Evolutionary conservation across 2,113 vertebrate genomes (phyloP).

Genomic region (Phalacrocorax carbo): DNA sequence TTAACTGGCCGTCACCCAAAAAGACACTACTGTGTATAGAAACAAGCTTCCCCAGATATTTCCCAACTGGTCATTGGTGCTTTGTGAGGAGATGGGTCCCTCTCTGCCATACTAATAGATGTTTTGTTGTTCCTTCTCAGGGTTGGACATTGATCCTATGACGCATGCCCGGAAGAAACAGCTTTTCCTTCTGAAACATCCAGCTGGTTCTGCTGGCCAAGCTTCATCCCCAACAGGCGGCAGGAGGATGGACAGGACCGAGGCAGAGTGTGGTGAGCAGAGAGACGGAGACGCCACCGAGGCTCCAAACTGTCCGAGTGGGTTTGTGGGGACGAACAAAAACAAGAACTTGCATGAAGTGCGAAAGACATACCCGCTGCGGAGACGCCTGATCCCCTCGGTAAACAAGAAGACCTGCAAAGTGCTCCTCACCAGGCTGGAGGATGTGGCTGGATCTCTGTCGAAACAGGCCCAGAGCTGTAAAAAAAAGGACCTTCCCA

Average conservation of each 20-base stretch:
- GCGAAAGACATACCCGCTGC: constrained; percentile 80
- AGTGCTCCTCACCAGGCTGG: constrained; percentile 88
- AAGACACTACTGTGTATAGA: background rate
- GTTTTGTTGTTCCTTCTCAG: constrained; percentile 61
- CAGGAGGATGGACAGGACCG: constrained; percentile 68
- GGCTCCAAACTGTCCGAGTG: background rate
- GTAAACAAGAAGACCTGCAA: constrained; percentile 85
- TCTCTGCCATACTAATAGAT: constrained; percentile 9
- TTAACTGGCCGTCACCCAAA: constrained; percentile 12
- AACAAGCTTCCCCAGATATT: background rate
- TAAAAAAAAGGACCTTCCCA: constrained; percentile 60
- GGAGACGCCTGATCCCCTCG: constrained; percentile 70
- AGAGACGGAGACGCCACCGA: constrained; percentile 22
- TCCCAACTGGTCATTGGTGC: background rate
- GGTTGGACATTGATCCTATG: constrained; percentile 73
- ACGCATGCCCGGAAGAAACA: constrained; percentile 80
- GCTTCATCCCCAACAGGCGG: constrained; percentile 58
- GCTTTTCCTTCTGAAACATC: constrained; percentile 72
- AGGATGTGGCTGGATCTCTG: constrained; percentile 75
- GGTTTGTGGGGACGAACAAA: constrained; percentile 23
- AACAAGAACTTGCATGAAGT: constrained; percentile 52
- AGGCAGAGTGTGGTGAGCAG: constrained; percentile 38
- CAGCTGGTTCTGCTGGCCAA: constrained; percentile 68
- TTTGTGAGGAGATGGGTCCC: background rate
- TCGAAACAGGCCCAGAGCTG: constrained; percentile 67